These are phyloP conservation scores for Gallinago jamesoni DNA, from an alignment of 2,113 vertebrate genomes.

Conservation along the genomic window DNA sequence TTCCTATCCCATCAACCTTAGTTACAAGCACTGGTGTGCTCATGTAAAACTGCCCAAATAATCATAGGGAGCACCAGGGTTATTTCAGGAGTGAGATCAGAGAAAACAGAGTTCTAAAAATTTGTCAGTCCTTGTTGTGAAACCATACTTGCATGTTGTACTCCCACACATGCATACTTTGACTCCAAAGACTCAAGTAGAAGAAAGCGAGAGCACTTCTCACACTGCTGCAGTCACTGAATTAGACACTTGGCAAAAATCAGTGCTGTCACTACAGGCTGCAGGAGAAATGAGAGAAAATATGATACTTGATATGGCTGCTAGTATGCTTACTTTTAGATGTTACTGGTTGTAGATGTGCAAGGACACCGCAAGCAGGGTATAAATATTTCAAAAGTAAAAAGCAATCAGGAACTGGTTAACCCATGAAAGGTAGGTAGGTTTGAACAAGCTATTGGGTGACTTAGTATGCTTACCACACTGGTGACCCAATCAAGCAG, in stretches of 20 bases:
- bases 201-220: constrained; percentile 9
- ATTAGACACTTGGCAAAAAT: background rate
- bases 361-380: background rate
- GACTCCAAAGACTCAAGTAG: background rate
- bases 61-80: background rate
- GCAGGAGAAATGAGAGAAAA: background rate
- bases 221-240: background rate
- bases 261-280: background rate
- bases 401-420: background rate
- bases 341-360: background rate
- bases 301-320: background rate
- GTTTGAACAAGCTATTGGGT: background rate
- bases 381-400: background rate
- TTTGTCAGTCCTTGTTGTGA: background rate
- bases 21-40: background rate
- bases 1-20: background rate
- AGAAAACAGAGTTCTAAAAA: background rate
- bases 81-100: background rate
- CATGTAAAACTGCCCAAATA: background rate
- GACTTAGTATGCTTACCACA: background rate
- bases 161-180: background rate
- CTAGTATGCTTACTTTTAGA: background rate
- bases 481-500: background rate
- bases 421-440: background rate
- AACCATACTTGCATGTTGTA: background rate